Evolutionary conservation across 1,140 invertebrate species (phyloP).

Genomic region (Caerostris darwini): DNA sequence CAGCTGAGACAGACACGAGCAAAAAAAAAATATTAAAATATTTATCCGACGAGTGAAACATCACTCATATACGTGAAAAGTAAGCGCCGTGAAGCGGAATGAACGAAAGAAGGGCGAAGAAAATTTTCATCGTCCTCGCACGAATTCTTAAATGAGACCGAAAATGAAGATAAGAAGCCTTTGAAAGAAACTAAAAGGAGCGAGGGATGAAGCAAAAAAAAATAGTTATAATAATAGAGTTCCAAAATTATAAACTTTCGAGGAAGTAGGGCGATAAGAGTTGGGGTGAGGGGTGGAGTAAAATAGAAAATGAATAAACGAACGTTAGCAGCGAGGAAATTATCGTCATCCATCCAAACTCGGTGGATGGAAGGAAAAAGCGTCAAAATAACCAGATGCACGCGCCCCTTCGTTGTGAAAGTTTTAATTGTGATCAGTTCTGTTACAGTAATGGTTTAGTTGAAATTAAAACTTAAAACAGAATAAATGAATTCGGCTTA

Average conservation of each 20-base stretch:
- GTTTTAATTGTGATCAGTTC: neutral
- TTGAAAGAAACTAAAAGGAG: constrained; percentile 13
- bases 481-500: constrained; percentile 7
- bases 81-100: constrained; percentile 8
- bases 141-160: constrained; percentile 33
- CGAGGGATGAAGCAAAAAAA: neutral
- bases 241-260: constrained; percentile 34
- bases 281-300: too few species aligned
- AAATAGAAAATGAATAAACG: constrained; percentile 45
- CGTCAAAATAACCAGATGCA: constrained; percentile 32
- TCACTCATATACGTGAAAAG: neutral
- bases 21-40: neutral
- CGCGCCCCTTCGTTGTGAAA: neutral
- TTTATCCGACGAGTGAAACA: constrained; percentile 9
- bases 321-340: neutral
- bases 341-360: constrained; percentile 35
- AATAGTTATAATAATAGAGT: too few species aligned
- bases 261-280: constrained; percentile 24
- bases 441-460: neutral
- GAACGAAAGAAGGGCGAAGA: neutral
- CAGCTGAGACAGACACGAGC: neutral
- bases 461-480: constrained; percentile 26
- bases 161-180: constrained; percentile 34
- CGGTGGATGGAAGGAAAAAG: neutral
- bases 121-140: constrained; percentile 22